Conservation (phyloP, 2,797 vertebrate species). For the Hoplostethus mediterraneus region DNA sequence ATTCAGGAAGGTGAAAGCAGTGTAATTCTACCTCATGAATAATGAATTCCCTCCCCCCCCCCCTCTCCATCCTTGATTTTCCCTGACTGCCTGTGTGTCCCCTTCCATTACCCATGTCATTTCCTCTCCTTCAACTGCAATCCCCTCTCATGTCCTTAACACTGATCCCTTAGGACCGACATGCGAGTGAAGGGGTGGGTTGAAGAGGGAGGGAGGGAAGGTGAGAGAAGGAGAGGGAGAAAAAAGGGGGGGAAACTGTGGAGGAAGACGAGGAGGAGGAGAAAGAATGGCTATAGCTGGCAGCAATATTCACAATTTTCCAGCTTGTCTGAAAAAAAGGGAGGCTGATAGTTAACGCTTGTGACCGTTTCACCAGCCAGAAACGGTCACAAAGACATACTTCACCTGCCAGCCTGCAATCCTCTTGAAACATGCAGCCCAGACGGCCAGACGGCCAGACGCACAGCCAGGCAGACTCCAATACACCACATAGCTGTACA, state of each 20-base stretch:
- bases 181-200: conserved; percentile 76
- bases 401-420: conserved; percentile 11
- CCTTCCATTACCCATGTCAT: conserved; percentile 92
- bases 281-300: conserved; percentile 56
- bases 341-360: conserved; percentile 7
- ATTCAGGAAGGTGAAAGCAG: conserved; percentile 91
- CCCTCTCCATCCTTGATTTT: conserved; percentile 68
- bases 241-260: conserved; percentile 12
- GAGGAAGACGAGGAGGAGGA: conserved; percentile 26
- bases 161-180: conserved; percentile 88
- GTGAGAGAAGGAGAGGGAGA: conserved; percentile 2
- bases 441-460: conserved; percentile 42
- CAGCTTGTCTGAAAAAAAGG: conserved; percentile 62
- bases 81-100: conserved; percentile 88
- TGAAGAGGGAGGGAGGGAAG: conserved; percentile 26
- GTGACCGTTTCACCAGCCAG: not conserved
- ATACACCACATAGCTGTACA: conserved; percentile 31
- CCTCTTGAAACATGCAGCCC: conserved; percentile 15
- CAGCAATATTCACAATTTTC: conserved; percentile 20
- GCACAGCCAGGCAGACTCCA: conserved; percentile 47
- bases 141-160: conserved; percentile 87
- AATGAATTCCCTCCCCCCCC: conserved; percentile 88
- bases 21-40: conserved; percentile 93
- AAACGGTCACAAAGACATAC: conserved; percentile 5
- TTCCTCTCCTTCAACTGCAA: conserved; percentile 93